Base-by-base conservation (phyloP, 2,797 vertebrate species). In the Leptoclinus maculatus region DNA sequence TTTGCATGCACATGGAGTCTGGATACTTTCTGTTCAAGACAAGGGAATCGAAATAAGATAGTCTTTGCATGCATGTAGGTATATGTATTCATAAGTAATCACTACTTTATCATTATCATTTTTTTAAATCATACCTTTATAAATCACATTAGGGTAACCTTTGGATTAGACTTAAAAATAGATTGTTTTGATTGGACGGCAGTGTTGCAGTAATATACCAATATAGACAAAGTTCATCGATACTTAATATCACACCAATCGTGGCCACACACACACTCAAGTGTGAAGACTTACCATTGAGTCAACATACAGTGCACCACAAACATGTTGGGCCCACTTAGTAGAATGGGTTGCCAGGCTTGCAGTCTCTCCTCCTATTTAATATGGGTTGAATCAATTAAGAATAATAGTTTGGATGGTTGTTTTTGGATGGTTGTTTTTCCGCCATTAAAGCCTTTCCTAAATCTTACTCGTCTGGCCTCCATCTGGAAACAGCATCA, bases 341-440 rank as follows among this genome's bases (percentile, higher is more conserved):
- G 47, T 3, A 76, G 78, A 88, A 86, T 62, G 75, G 32, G 60
- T 88, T 87, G 71, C 85, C 73, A 82, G 82, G 83, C 72, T 66
- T 71, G 72, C 85, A 73, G 72, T 67, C 85, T 84, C 56, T 80
- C 62, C 54, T 21, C 57, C 57, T 39, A 41, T 86, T 91, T 83
- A 88, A 92, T 86, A 69, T 34, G 66, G 34, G 49, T 53, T 47
- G 47, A 77, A 87, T 93, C 88, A 64, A 91, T 93, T 92, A 90
- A 71, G 72, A 82, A 60, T 89, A 87, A 93, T 88, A 68, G 87
- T 83, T 84, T 91, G 88, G 78, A 87, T 62, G 56, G 29, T 29
- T 29, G 29, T 4, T 29, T 29, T 29, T 29, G 29, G 29, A 29
- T 29, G 29, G 29, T 82, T 91, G 84, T 87, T 92, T 93, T 93